A percentile compares a stretch with the other conserved stretches of the same genome.
phyloP scores from a whole-genome alignment of 2,888 invertebrate genomes.

The Endotricha flammealis region DNA sequence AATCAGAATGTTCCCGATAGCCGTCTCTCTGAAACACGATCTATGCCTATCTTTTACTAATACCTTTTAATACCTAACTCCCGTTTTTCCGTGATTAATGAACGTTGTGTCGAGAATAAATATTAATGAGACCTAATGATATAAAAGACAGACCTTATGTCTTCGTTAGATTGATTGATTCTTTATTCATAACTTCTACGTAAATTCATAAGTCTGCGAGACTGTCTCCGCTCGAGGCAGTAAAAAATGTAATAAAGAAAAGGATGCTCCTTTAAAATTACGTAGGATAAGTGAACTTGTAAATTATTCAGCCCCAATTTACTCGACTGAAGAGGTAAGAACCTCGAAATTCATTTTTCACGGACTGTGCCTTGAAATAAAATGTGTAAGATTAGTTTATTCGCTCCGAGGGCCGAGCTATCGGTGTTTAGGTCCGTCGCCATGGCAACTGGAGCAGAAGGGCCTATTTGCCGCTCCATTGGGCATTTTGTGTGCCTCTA shows the following conservation, averaged over 20 bases:
- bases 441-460: constrained; percentile 64
- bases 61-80: too few species aligned
- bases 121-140: too few species aligned
- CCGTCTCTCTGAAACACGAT: too few species aligned
- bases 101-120: too few species aligned
- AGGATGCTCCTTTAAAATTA: constrained; percentile 13
- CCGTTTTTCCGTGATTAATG: too few species aligned
- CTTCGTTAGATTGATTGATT: constrained; percentile 1
- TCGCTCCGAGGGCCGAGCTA: constrained; percentile 31
- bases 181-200: constrained; percentile 1
- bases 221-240: neutral
- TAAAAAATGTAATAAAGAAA: constrained; percentile 5
- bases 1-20: too few species aligned
- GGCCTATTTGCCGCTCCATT: constrained; percentile 66
- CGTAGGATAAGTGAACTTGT: constrained; percentile 31
- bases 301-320: constrained; percentile 52
- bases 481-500: constrained; percentile 49
- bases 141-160: too few species aligned
- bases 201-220: neutral
- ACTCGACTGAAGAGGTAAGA: constrained; percentile 36
- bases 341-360: constrained; percentile 59
- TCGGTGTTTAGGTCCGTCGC: constrained; percentile 49
- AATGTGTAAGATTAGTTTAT: constrained; percentile 54
- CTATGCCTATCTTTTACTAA: too few species aligned
- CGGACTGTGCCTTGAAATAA: constrained; percentile 40